Evolutionary conservation across 2,888 invertebrate genomes (phyloP), one percentile per base, ranked within the genome.

Genomic region (Euproctis similis): DNA sequence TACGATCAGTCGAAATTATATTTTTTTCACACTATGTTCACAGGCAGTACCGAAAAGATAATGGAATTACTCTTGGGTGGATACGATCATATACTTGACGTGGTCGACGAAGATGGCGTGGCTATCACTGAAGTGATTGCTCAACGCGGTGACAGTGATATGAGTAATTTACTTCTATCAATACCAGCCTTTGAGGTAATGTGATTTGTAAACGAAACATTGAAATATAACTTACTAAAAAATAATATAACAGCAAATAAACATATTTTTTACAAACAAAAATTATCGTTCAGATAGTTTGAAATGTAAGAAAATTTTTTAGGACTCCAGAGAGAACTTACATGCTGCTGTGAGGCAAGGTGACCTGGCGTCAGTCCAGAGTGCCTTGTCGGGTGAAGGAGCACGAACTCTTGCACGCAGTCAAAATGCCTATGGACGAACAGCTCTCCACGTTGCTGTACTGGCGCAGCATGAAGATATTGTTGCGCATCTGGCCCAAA

Each of bases 361-460:
- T 0, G 88, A 91, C 33, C 59, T 90, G 19, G 66, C 75, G 0
- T 82, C 86, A 2, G 88, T 92, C 1, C 86, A 86, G 56, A 76
- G 86, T 24, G 67, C 90, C 2, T 36, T 88, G 14, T 78, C 86
- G 82, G 89, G 39, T 67, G 61, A 81, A 85, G 68, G 73, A 42
- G 61, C 88, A 53, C 28, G 70, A 42, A 57, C 73, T 19, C 46
- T 76, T 30, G 75, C 77, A 2, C 61, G 73, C 5, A 69, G 73
- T 0, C 91, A 89, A 60, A 92, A 91, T 60, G 76, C 85, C n/a
- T 87, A 87, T 64, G 92, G 94, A 4, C 87, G 95, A 35, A 92
- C 91, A 30, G 87, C 95, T 0, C 78, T 97, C 10, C 97, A 97
- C 61, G 89, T 96, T 27, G 96, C 96, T 0, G 92, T 96, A 8